These are phyloP conservation scores for Cheilosia urbana DNA, from an alignment of 2,888 invertebrate species.

Conservation along the genomic window DNA sequence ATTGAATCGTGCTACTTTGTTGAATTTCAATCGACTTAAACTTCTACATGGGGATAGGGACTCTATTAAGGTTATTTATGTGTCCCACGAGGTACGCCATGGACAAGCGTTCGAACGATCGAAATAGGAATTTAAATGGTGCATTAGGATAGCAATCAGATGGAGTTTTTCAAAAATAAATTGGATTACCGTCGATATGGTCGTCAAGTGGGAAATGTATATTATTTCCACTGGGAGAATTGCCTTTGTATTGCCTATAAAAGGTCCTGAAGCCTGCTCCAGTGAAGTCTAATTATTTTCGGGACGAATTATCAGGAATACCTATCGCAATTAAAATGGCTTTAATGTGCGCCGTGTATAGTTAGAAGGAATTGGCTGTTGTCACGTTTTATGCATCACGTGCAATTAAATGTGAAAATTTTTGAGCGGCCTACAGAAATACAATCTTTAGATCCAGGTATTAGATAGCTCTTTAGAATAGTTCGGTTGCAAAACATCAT, in stretches of 20 bases:
- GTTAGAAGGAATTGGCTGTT: too few relatives aligned
- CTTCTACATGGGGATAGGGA: constrained; percentile 46
- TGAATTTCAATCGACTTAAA: constrained; percentile 51
- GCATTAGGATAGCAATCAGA: constrained; percentile 42
- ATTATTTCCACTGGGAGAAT: neutral
- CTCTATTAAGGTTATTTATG: constrained; percentile 68
- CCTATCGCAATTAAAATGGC: too few relatives aligned
- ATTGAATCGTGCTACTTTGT: constrained; percentile 57
- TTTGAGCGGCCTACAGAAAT: too few relatives aligned
- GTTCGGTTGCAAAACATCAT: too few relatives aligned
- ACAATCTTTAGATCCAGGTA: too few relatives aligned
- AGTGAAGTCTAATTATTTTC: too few relatives aligned
- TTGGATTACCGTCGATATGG: constrained; percentile 56
- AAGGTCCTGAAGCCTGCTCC: neutral
- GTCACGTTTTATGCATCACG: too few relatives aligned
- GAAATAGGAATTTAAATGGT: constrained; percentile 52
- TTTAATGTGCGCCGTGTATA: too few relatives aligned
- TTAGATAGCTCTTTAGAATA: too few relatives aligned
- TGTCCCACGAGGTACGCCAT: constrained; percentile 45
- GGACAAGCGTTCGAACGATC: constrained; percentile 51
- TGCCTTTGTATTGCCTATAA: neutral
- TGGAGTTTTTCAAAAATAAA: constrained; percentile 51
- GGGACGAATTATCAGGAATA: too few relatives aligned
- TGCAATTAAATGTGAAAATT: too few relatives aligned
- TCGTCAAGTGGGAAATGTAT: constrained; percentile 33